A percentile compares a stretch with the other conserved stretches of the same genome.
These are phyloP conservation scores for Eupsilia transversa DNA, from an alignment of 2,888 invertebrate species.

Conservation along the genomic window DNA sequence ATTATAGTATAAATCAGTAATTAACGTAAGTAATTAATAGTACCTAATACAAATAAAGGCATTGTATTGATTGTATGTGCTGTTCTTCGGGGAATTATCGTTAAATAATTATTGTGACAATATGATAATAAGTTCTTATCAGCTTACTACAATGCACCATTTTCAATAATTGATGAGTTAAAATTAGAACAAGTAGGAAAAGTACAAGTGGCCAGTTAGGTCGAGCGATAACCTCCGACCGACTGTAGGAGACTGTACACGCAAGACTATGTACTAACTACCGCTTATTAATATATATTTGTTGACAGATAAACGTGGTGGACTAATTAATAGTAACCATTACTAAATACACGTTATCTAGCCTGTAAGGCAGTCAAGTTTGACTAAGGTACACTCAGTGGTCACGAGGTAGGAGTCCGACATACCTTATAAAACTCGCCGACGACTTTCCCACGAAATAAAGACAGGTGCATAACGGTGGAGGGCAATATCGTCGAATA, in stretches of 20 bases:
- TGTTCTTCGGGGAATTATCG: constrained; percentile 37
- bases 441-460: constrained; percentile 24
- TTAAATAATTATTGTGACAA: constrained; percentile 56
- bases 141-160: constrained; percentile 62
- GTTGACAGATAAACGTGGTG: constrained; percentile 67
- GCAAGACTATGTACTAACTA: constrained; percentile 55
- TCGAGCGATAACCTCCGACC: constrained; percentile 82
- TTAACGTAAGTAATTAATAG: constrained; percentile 42
- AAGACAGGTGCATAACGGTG: constrained; percentile 24
- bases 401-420: not conserved
- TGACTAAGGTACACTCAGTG: not conserved
- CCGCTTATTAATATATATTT: constrained; percentile 61
- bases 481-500: constrained; percentile 17
- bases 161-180: constrained; percentile 73
- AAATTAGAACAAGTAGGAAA: constrained; percentile 87
- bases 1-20: constrained; percentile 53
- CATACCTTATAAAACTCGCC: not conserved
- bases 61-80: constrained; percentile 42
- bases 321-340: constrained; percentile 66
- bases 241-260: constrained; percentile 57
- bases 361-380: not conserved
- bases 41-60: constrained; percentile 42
- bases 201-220: constrained; percentile 77
- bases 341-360: constrained; percentile 57
- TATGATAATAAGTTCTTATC: constrained; percentile 60